Base-by-base conservation (phyloP, 2,797 vertebrate species). In the Serranus cabrilla region DNA sequence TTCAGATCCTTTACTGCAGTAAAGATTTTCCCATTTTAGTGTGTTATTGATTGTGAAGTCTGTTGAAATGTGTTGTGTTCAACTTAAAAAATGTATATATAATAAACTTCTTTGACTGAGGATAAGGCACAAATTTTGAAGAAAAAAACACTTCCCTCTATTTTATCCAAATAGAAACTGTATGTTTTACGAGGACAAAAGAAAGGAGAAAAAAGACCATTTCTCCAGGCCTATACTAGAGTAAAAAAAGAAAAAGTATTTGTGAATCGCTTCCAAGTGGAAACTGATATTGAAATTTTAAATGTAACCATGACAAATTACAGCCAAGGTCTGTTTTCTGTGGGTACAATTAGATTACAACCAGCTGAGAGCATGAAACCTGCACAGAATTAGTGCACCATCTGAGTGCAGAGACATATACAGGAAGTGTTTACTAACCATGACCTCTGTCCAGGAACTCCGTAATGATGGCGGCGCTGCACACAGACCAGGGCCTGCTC, bases 361-460 rank as follows among this genome's bases (percentile, higher is more conserved):
- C 72, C 84, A 81, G 74, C 77, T 81, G 73, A 80, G 34, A 20
- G 37, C 65, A 59, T 23, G 57, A 43, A 49, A 54, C 54, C 81
- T 71, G 42, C 55, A 69, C 63, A 63, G 50, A 39, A 81, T 83
- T 76, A 78, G 31, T 31, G 17, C 21, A 62, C 62, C 51, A 67
- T 58, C 40, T 59, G 42, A 76, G 65, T 71, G 71, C 70, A 76
- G 62, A 74, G 58, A 73, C 51, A 71, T 7, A 73, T 25, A 57
- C 75, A 85, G 87, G 81, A 89, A 88, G 79, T 84, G 76, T 84
- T 91, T 76, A 91, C 97, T 97, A 83, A 99, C 98, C 98, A 0
- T 99, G 97, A 84, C 98, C 97, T 0, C 96, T 97, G 95, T 99
- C 98, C 59, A 99, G 94, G 92, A 99, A 99, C 89, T 99, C 97